Conservation (phyloP, 2,888 invertebrate species). For the Perizoma flavofasciatum region DNA sequence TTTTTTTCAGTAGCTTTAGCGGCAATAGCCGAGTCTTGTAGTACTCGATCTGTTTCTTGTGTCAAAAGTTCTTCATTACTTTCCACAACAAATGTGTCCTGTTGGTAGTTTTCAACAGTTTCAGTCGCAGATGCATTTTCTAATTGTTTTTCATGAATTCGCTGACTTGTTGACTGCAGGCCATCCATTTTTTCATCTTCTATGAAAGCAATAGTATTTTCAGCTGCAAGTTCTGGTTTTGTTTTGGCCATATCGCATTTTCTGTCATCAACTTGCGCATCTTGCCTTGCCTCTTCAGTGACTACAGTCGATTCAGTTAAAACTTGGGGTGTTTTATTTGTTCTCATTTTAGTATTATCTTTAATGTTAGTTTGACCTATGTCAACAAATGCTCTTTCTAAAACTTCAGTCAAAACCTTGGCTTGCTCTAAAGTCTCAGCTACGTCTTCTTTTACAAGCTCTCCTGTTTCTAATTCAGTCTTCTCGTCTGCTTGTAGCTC, state of each 20-base stretch:
- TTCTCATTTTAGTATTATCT: neutral
- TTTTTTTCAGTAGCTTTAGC: neutral
- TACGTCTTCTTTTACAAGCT: slow-evolving; percentile 2
- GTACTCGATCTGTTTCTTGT: neutral
- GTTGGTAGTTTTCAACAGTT: slow-evolving; percentile 1
- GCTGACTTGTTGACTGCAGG: neutral
- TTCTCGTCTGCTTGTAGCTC: slow-evolving; percentile 5
- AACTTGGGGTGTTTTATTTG: neutral
- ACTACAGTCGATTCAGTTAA: neutral
- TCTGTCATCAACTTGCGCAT: neutral
- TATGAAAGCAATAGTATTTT: neutral
- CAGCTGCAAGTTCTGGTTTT: neutral
- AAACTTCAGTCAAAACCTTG: neutral
- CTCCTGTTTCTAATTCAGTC: slow-evolving; percentile 2
- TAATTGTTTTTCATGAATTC: neutral
- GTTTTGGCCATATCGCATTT: neutral
- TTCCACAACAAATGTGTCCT: slow-evolving; percentile 2
- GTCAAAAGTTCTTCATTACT: neutral
- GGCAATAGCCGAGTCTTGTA: neutral
- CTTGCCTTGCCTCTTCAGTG: neutral
- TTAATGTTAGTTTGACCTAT: slow-evolving; percentile 6
- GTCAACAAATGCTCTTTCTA: slow-evolving; percentile 5
- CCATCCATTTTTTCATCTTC: neutral
- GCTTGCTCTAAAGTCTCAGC: slow-evolving; percentile 5
- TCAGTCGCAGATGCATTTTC: neutral